phyloP scores from a whole-genome alignment of 2,113 vertebrate genomes.

The Mobula hypostoma region DNA sequence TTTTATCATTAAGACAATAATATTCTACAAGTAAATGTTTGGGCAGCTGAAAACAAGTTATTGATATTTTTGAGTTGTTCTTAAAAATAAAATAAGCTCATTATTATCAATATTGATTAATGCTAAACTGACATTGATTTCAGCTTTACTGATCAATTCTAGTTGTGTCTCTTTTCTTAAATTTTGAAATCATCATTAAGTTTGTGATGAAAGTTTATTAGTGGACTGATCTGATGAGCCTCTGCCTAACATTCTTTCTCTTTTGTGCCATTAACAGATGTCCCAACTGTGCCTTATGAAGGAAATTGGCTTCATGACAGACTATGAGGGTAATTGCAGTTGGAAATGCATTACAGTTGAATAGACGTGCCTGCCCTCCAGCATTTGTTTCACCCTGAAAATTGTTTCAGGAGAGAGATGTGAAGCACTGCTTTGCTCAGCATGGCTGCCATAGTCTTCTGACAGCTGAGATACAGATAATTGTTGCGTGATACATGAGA shows the following conservation, averaged over 20 bases:
- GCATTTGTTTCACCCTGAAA: slow-evolving; percentile 38
- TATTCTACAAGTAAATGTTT: slow-evolving; percentile 33
- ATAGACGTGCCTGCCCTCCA: slow-evolving; percentile 36
- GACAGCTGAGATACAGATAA: slow-evolving; percentile 37
- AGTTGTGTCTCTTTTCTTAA: slow-evolving; percentile 8
- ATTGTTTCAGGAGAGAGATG: slow-evolving; percentile 29
- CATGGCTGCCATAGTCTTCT: slow-evolving; percentile 36
- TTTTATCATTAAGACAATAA: slow-evolving; percentile 28
- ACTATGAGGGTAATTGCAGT: slow-evolving; percentile 37
- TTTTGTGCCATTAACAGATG: slow-evolving; percentile 32
- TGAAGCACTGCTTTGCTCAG: slow-evolving; percentile 36
- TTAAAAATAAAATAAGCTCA: slow-evolving; percentile 35
- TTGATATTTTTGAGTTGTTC: slow-evolving; percentile 36
- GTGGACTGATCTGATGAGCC: background rate
- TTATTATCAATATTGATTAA: slow-evolving; percentile 38
- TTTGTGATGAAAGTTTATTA: slow-evolving; percentile 34
- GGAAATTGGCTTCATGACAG: slow-evolving; percentile 38
- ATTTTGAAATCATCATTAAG: slow-evolving; percentile 31
- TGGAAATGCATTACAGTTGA: slow-evolving; percentile 37
- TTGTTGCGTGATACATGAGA: slow-evolving; percentile 38
- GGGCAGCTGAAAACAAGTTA: slow-evolving; percentile 33
- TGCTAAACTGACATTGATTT: slow-evolving; percentile 35
- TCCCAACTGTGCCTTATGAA: slow-evolving; percentile 18
- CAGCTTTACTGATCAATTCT: slow-evolving; percentile 34
- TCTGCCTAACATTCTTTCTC: background rate